Percentiles rank a stretch among this genome's conserved stretches.
phyloP scores from a whole-genome alignment of 2,888 invertebrate genomes.

The Norana najaformis region DNA sequence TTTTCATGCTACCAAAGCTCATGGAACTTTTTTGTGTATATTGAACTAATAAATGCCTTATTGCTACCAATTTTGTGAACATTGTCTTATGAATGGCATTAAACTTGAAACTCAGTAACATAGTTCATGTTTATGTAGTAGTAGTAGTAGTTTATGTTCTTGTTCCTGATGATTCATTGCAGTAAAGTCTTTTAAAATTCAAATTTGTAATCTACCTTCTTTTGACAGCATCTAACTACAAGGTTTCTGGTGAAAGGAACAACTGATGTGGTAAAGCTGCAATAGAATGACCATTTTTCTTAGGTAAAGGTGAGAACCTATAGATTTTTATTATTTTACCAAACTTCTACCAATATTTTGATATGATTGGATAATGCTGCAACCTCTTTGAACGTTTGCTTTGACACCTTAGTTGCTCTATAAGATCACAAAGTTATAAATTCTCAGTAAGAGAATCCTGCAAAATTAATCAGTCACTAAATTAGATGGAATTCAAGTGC shows the following conservation, averaged over 20 bases:
- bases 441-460: neutral
- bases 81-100: too few species aligned
- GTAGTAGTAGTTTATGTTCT: neutral
- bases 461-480: too few species aligned
- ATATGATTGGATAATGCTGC: neutral
- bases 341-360: neutral
- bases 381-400: neutral
- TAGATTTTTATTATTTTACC: neutral
- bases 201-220: neutral
- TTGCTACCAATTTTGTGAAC: neutral
- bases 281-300: slow-evolving; percentile 6
- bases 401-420: neutral
- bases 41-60: neutral
- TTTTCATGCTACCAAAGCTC: too few species aligned
- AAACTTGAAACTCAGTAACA: too few species aligned
- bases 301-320: neutral
- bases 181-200: neutral
- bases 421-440: neutral
- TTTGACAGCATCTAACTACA: neutral
- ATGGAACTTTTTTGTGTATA: too few species aligned
- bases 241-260: too few species aligned
- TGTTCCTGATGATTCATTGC: too few species aligned
- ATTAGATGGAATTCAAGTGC: too few species aligned
- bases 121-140: neutral
- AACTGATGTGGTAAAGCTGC: neutral